Evolutionary conservation across 2,888 invertebrate species (phyloP).

Genomic region (Dorcus parallelipipedus): DNA sequence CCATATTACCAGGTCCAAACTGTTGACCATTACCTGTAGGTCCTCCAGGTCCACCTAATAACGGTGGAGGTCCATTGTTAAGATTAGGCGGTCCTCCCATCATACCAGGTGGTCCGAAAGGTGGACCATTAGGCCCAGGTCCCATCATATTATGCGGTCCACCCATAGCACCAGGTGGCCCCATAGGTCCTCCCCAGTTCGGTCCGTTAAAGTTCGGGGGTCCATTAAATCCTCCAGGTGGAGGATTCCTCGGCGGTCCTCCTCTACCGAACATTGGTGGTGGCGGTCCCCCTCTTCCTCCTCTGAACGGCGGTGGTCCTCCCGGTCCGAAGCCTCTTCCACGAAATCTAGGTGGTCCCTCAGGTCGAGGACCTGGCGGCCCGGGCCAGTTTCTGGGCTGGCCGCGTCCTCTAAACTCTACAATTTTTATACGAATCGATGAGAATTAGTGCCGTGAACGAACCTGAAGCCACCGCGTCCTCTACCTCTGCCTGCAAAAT

Average conservation of each 20-base stretch:
- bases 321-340: slow-evolving; percentile 64
- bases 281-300: slow-evolving; percentile 52
- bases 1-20: slow-evolving; percentile 31
- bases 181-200: slow-evolving; percentile 66
- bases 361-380: slow-evolving; percentile 38
- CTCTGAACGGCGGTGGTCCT: slow-evolving; percentile 45
- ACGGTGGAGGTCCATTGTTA: slow-evolving; percentile 45
- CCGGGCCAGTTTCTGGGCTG: slow-evolving; percentile 40
- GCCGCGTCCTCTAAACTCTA: slow-evolving; percentile 43
- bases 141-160: slow-evolving; percentile 57
- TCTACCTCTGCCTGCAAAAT: slow-evolving; percentile 48
- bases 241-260: slow-evolving; percentile 50
- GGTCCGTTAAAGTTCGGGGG: slow-evolving; percentile 56
- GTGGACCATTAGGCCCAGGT: slow-evolving; percentile 48
- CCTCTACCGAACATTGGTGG: slow-evolving; percentile 53
- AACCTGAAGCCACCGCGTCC: slow-evolving; percentile 54
- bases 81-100: slow-evolving; percentile 26
- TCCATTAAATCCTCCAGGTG: slow-evolving; percentile 51
- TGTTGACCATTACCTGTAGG: slow-evolving; percentile 14
- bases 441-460: slow-evolving; percentile 13
- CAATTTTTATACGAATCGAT: not conserved
- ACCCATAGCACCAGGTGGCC: slow-evolving; percentile 53
- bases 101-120: slow-evolving; percentile 41
- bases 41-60: slow-evolving; percentile 32
- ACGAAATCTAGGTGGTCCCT: slow-evolving; percentile 61